Conservation (phyloP, 2,113 vertebrate genomes). For the Agelaius phoeniceus region DNA sequence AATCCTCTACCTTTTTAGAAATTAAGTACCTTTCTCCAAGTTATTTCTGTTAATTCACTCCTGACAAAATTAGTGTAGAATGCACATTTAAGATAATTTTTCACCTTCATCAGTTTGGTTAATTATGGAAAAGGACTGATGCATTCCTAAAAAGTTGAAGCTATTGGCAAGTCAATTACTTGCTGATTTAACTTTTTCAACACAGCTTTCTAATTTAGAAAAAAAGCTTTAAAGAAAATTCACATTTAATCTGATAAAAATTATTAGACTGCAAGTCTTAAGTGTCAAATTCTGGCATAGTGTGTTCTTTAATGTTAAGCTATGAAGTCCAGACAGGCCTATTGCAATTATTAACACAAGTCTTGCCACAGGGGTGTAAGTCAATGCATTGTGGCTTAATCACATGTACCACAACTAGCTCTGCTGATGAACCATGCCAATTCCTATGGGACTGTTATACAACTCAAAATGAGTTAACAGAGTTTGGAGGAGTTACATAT, state of each 20-base stretch:
- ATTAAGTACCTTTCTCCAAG: background rate
- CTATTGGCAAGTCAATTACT: background rate
- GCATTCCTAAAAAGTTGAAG: background rate
- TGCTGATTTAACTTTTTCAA: background rate
- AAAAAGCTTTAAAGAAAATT: background rate
- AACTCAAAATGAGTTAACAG: background rate
- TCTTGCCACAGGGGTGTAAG: background rate
- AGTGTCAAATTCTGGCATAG: background rate
- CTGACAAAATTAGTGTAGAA: background rate
- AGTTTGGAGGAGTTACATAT: background rate
- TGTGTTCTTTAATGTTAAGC: background rate
- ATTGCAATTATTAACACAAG: constrained; percentile 1
- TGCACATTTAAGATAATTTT: background rate
- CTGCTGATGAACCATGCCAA: background rate
- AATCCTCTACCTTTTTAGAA: background rate
- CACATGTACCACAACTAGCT: background rate
- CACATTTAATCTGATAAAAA: background rate
- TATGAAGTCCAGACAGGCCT: background rate
- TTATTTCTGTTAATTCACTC: background rate
- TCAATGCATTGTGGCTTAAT: background rate
- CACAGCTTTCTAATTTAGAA: background rate
- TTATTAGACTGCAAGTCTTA: background rate
- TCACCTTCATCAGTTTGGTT: background rate
- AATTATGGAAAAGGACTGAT: background rate
- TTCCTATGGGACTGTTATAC: background rate